A percentile compares a stretch with the other conserved stretches of the same genome.
These are phyloP conservation scores for Tyto alba DNA, from an alignment of 2,113 vertebrate genomes.

Conservation along the genomic window DNA sequence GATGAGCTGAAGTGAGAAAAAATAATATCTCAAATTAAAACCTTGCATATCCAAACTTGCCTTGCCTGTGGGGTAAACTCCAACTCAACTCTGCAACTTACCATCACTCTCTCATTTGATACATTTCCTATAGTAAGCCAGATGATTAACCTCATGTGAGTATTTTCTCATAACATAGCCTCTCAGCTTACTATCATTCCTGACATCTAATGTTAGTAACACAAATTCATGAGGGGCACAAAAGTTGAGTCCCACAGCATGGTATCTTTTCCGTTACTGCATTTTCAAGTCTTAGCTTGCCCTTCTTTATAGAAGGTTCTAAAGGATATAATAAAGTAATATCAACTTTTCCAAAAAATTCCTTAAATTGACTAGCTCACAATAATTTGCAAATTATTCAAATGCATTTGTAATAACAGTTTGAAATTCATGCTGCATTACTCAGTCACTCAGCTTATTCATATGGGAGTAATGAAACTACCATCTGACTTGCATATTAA, in stretches of 20 bases:
- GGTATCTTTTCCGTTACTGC: background rate
- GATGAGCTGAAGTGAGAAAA: background rate
- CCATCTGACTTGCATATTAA: slow-evolving; percentile 16
- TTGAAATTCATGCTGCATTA: slow-evolving; percentile 45
- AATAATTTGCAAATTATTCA: slow-evolving; percentile 37
- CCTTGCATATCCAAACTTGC: background rate
- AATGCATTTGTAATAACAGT: background rate
- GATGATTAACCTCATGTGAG: background rate
- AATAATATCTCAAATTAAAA: background rate
- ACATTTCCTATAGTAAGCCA: background rate
- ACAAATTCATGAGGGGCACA: background rate
- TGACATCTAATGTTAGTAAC: background rate
- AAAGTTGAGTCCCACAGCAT: background rate
- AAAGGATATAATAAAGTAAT: background rate
- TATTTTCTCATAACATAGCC: background rate
- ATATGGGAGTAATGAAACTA: background rate
- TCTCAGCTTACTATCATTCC: background rate
- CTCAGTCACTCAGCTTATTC: slow-evolving; percentile 11
- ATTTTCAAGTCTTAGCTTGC: background rate
- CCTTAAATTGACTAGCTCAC: slow-evolving; percentile 26
- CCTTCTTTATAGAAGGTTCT: background rate
- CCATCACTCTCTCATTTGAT: background rate
- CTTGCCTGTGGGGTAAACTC: background rate
- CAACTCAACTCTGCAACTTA: background rate
- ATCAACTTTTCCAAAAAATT: slow-evolving; percentile 2